Percentiles rank a stretch among this genome's conserved stretches.
Conservation (phyloP, 2,888 invertebrate species). For the Julus scanicus region DNA sequence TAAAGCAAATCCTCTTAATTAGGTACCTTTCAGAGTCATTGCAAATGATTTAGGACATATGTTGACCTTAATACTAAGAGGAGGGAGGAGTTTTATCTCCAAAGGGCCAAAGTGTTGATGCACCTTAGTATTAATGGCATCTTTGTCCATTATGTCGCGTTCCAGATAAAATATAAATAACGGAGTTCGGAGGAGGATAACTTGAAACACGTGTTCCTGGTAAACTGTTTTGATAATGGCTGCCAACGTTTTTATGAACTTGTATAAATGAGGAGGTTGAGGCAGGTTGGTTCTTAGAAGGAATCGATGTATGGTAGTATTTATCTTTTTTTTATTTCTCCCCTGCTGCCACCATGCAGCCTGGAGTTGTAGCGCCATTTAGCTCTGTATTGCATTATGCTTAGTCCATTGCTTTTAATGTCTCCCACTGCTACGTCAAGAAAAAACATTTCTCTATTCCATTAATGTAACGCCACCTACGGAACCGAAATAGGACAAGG, state of each 20-base stretch:
- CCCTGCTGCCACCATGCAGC: not conserved
- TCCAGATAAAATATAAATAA: slow-evolving; percentile 12
- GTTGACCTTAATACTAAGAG: not conserved
- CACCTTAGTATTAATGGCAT: not conserved
- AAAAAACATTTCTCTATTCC: slow-evolving; percentile 31
- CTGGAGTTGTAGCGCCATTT: not conserved
- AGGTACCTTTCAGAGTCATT: not conserved
- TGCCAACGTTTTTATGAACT: not conserved
- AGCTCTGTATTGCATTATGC: slow-evolving; percentile 12
- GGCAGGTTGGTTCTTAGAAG: not conserved
- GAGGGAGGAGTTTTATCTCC: not conserved
- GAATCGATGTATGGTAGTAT: not conserved
- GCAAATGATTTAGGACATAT: not conserved
- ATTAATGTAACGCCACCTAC: not conserved
- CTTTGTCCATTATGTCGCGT: not conserved
- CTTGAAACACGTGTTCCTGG: slow-evolving; percentile 11
- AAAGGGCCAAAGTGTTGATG: not conserved
- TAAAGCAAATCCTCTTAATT: slow-evolving; percentile 27
- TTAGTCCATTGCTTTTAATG: slow-evolving; percentile 36
- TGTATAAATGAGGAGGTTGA: not conserved
- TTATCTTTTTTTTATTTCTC: slow-evolving; percentile 10
- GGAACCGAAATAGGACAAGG: not conserved
- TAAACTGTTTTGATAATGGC: not conserved
- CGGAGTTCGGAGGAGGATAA: not conserved
- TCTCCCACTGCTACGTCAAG: slow-evolving; percentile 15